phyloP scores from a whole-genome alignment of 2,113 vertebrate species.

The Abramis brama region DNA sequence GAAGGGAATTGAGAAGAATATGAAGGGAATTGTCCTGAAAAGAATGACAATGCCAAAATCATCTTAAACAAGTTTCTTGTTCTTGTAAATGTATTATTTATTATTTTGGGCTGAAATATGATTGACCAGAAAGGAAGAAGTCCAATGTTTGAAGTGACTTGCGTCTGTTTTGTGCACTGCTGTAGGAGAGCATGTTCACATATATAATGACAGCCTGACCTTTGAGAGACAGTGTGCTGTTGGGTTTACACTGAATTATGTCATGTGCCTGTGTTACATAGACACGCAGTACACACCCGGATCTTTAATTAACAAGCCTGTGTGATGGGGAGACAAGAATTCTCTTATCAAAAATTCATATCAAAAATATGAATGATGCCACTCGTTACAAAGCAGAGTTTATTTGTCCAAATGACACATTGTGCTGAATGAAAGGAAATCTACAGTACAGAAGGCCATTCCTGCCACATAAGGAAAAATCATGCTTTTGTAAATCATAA shows the following conservation, averaged over 20 bases:
- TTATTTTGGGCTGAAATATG: background rate
- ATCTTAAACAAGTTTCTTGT: too few relatives aligned
- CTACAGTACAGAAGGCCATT: too few relatives aligned
- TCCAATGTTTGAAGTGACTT: background rate
- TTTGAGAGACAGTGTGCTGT: background rate
- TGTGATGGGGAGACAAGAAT: background rate
- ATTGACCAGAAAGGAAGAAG: background rate
- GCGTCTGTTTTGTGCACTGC: background rate
- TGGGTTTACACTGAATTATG: background rate
- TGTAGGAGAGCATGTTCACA: background rate
- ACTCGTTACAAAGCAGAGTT: background rate
- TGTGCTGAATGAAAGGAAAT: background rate
- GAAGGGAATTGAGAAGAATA: too few relatives aligned
- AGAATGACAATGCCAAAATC: too few relatives aligned
- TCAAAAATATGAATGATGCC: background rate
- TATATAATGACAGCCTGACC: conserved; percentile 5
- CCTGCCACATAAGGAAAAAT: too few relatives aligned
- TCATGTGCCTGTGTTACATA: background rate
- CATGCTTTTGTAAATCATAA: too few relatives aligned
- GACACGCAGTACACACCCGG: background rate
- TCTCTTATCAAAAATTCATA: background rate
- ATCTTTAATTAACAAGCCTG: background rate
- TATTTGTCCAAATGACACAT: background rate
- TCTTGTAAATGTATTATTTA: background rate
- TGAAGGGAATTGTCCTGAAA: too few relatives aligned